These are phyloP conservation scores for Thunnus maccoyii DNA, from an alignment of 2,113 vertebrate species.

Conservation along the genomic window DNA sequence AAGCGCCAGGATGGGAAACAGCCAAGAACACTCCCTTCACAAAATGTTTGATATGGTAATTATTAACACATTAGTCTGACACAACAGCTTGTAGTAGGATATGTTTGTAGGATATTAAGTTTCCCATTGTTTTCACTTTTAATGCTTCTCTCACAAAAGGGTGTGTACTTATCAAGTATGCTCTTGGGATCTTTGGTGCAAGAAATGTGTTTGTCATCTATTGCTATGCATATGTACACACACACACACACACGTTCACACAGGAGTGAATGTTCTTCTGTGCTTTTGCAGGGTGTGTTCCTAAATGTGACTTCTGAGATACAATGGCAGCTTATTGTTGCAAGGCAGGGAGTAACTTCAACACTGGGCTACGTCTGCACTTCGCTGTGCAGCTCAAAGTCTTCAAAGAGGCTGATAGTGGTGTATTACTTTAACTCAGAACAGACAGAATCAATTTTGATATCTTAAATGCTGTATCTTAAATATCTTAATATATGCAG, in stretches of 20 bases:
- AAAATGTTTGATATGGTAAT: constrained; percentile 24
- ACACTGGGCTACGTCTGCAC: constrained; percentile 10
- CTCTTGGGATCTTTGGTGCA: constrained; percentile 26
- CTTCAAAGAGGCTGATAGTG: not conserved
- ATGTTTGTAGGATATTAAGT: constrained; percentile 17
- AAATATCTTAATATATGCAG: not conserved
- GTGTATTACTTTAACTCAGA: not conserved
- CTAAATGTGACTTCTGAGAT: constrained; percentile 43
- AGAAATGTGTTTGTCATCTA: constrained; percentile 25
- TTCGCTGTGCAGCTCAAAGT: constrained; percentile 22
- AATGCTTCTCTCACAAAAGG: constrained; percentile 4
- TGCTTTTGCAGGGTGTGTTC: constrained; percentile 71
- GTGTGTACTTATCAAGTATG: constrained; percentile 1
- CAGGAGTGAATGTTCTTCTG: constrained; percentile 44
- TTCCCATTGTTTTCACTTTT: constrained; percentile 17
- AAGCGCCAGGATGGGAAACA: not conserved
- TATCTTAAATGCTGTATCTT: not conserved
- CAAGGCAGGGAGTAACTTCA: constrained; percentile 60
- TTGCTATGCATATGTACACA: not conserved
- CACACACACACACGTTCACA: constrained; percentile 20
- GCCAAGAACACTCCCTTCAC: not conserved
- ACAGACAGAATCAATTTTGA: too few species aligned
- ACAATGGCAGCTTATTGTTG: constrained; percentile 78
- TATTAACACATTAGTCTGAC: constrained; percentile 11
- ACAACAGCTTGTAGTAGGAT: constrained; percentile 21